Conservation (phyloP, 1,140 invertebrate genomes). For the Pantala flavescens region DNA sequence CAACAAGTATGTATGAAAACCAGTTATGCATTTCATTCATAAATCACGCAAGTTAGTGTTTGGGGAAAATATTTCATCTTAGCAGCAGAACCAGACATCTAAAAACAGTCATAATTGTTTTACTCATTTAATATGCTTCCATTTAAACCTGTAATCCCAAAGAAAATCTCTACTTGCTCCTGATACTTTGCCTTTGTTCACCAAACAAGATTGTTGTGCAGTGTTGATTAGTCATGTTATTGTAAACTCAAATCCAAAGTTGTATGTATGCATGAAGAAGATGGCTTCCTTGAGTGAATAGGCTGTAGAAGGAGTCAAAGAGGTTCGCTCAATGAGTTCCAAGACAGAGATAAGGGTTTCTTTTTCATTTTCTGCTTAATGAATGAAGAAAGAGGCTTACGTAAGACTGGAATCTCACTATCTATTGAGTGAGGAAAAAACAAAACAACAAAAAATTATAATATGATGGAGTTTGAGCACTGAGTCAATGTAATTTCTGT, state of each 20-base stretch:
- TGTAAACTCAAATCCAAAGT: too few relatives aligned
- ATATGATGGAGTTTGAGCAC: background rate
- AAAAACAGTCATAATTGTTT: background rate
- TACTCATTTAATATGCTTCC: background rate
- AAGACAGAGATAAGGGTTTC: slow-evolving; percentile 5
- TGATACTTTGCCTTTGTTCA: background rate
- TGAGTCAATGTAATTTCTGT: slow-evolving; percentile 2
- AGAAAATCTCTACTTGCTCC: background rate
- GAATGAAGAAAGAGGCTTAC: background rate
- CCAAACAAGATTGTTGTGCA: background rate
- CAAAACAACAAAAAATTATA: background rate
- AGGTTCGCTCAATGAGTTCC: slow-evolving; percentile 3
- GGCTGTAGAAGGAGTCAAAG: background rate
- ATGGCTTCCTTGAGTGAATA: background rate
- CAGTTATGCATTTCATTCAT: background rate
- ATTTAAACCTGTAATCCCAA: background rate
- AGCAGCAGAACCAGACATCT: background rate
- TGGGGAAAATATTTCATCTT: background rate
- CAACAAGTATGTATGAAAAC: background rate
- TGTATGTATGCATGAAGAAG: too few relatives aligned
- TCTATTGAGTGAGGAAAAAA: background rate
- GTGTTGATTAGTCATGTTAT: background rate
- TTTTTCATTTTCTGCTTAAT: background rate
- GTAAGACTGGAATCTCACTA: slow-evolving; percentile 7
- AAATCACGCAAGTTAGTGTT: background rate